Base-by-base conservation (phyloP, 1,140 invertebrate species). In the Drosophila paulistorum region DNA sequence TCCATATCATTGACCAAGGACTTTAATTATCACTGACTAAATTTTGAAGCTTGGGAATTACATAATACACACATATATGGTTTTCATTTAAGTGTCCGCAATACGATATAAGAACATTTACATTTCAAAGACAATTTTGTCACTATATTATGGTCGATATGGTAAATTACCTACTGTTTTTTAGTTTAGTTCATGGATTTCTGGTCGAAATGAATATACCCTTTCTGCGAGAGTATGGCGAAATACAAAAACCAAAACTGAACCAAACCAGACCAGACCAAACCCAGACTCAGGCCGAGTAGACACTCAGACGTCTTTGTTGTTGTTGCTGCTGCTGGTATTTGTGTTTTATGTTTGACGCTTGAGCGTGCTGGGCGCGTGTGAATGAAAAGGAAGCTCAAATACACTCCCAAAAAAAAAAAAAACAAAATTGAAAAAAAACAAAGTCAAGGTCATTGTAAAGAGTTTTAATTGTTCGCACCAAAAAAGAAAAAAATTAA, bases 381-480 rank as follows among this genome's bases (percentile, higher is more conserved):
- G 84, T 89, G 84, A 87, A 87, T 87, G 84, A 89, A 81, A 87
- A 87, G 84, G 84, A 87, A 87, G 84, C 84, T 87, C 83, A 69
- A 71, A 81, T 75, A 85, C 71, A 81, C 79, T 77, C 60, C 65
- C 57, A 71, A 48, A 39, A 13, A 61, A 30, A 48, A 39, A 20
- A 30, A 30, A 30, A 7, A 30, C 55, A 68, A 68, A 67, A 51
- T 30, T 37, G 77, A 79, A 86, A 79, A 79, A 77, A 79, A 90
- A 90, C 90, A 91, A 91, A 91, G 90, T 91, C 90, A 91, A 91
- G 90, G 90, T 91, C 90, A 91, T 91, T 89, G 90, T 84, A 91
- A 91, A 91, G 90, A 91, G 90, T 91, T 91, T 89, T 91, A 91
- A 91, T 91, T 91, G 90, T 91, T 91, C 90, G 78, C 70, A 87